These are phyloP conservation scores for Botrylloides violaceus DNA, from an alignment of 23 tunicate species.

Conservation along the genomic window DNA sequence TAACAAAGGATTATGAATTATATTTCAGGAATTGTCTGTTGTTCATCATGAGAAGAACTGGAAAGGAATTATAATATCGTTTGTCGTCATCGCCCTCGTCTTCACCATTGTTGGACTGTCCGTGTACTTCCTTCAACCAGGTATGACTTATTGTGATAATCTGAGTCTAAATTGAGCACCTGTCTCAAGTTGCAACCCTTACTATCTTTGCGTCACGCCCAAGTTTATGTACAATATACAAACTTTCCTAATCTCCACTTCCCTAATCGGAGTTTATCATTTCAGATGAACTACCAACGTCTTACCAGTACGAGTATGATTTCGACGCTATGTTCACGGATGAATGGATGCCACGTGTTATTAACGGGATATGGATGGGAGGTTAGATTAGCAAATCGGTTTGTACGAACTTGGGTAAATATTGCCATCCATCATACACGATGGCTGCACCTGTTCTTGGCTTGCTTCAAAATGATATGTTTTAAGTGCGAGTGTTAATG, in stretches of 20 bases:
- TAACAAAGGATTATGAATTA: neutral
- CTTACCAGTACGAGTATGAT: conserved; percentile 3
- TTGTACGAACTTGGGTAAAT: too few species aligned
- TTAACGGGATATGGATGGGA: conserved; percentile 11
- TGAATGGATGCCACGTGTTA: neutral
- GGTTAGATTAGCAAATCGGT: conserved; percentile 4
- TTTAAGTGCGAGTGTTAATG: too few species aligned
- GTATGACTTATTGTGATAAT: too few species aligned
- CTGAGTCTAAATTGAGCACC: too few species aligned
- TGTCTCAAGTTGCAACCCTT: too few species aligned
- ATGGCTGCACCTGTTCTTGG: too few species aligned
- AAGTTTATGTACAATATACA: too few species aligned
- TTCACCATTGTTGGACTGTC: conserved; percentile 7
- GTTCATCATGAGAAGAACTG: conserved; percentile 11
- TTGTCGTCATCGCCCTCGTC: conserved; percentile 10
- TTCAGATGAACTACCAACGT: conserved; percentile 1
- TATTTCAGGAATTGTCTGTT: conserved; percentile 12
- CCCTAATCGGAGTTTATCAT: too few species aligned
- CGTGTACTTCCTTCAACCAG: conserved; percentile 9
- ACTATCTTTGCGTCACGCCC: too few species aligned
- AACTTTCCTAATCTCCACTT: too few species aligned
- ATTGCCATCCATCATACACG: too few species aligned
- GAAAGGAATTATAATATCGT: conserved; percentile 15
- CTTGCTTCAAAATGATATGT: too few species aligned
- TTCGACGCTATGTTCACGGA: conserved; percentile 23